Percentiles rank a stretch among this genome's conserved stretches.
Conservation (phyloP, 1,140 invertebrate species). For the Magallana ariakensis region DNA sequence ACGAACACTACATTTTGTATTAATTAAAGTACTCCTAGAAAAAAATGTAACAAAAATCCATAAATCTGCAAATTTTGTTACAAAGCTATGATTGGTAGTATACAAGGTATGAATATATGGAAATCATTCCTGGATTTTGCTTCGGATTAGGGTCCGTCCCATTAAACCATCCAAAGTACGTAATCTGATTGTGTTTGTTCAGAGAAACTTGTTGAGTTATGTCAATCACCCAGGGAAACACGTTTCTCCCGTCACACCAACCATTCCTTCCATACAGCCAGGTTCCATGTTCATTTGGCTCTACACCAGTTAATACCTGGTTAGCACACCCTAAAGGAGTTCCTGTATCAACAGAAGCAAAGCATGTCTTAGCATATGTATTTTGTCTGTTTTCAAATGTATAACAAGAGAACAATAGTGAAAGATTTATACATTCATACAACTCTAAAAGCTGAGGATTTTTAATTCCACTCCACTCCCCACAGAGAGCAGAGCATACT, state of each 20-base stretch:
- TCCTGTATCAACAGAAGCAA: conserved; percentile 56
- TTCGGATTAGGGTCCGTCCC: conserved; percentile 63
- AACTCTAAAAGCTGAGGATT: too few species aligned
- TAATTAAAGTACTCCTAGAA: too few species aligned
- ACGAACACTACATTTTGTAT: too few species aligned
- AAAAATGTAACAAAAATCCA: too few species aligned
- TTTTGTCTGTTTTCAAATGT: too few species aligned
- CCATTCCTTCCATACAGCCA: conserved; percentile 72
- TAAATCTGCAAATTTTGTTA: not conserved
- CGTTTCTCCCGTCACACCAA: conserved; percentile 70
- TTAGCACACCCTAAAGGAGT: conserved; percentile 70
- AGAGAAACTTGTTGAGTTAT: conserved; percentile 52
- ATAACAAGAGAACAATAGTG: too few species aligned
- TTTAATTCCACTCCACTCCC: too few species aligned
- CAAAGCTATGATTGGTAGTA: conserved; percentile 52
- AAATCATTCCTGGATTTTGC: conserved; percentile 65
- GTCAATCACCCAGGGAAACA: conserved; percentile 65
- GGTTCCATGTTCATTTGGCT: conserved; percentile 71
- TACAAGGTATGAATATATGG: conserved; percentile 64
- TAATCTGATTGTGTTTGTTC: conserved; percentile 46
- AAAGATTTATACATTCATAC: too few species aligned
- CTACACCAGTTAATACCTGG: conserved; percentile 61
- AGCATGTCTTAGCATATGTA: too few species aligned
- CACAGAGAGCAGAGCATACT: too few species aligned
- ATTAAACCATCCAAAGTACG: conserved; percentile 64